Evolutionary conservation across 2,113 vertebrate genomes (phyloP).

Genomic region (Thalassoma bifasciatum): DNA sequence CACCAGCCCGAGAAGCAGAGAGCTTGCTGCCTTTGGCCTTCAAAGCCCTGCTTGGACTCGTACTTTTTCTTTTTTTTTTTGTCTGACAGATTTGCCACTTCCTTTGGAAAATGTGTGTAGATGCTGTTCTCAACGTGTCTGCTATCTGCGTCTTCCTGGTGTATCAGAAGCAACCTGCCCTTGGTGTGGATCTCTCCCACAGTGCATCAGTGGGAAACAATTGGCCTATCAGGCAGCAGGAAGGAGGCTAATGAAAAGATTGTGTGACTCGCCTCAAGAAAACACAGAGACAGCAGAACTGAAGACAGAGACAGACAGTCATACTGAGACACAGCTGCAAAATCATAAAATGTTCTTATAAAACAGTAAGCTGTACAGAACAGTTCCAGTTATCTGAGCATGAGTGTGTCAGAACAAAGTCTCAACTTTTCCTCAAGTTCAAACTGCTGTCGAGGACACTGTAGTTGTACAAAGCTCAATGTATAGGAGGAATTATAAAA

Average conservation of each 20-base stretch:
- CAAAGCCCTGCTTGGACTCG: conserved; percentile 56
- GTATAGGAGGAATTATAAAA: too few species aligned
- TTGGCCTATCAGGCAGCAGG: conserved; percentile 60
- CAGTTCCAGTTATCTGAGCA: conserved; percentile 3
- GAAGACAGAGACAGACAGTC: conserved; percentile 25
- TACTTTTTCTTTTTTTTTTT: conserved; percentile 34
- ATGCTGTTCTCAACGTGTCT: conserved; percentile 58
- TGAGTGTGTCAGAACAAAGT: not conserved
- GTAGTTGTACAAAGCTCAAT: too few species aligned
- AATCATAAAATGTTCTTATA: conserved; percentile 20
- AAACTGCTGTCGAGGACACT: not conserved
- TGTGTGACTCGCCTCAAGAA: conserved; percentile 56
- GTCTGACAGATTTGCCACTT: conserved; percentile 69
- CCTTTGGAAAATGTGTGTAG: conserved; percentile 37
- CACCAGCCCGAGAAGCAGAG: conserved; percentile 56
- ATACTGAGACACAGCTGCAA: conserved; percentile 19
- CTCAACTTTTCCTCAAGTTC: conserved; percentile 2
- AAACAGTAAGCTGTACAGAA: conserved; percentile 13
- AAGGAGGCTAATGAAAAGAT: conserved; percentile 63
- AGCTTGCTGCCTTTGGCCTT: conserved; percentile 63
- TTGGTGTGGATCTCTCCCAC: conserved; percentile 46
- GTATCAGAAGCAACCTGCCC: conserved; percentile 56
- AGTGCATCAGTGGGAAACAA: conserved; percentile 55
- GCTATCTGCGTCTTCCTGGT: conserved; percentile 47
- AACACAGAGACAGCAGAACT: conserved; percentile 35